Evolutionary conservation across 2,888 invertebrate species (phyloP).

Genomic region (Heteropelma amictum): DNA sequence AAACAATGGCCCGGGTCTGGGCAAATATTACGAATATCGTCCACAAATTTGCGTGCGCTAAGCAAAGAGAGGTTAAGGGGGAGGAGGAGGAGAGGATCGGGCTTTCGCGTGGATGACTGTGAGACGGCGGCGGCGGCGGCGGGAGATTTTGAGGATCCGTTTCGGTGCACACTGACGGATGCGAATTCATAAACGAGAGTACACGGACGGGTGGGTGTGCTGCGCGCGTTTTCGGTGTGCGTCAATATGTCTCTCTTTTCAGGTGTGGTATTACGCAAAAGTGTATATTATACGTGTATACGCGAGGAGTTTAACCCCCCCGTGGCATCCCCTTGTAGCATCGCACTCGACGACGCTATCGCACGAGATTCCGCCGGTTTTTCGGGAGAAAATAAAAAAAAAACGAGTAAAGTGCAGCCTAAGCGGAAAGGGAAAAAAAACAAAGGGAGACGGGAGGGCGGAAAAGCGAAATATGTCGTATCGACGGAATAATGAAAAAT

Average conservation of each 20-base stretch:
- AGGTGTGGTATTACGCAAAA: slow-evolving; percentile 40
- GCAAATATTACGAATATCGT: slow-evolving; percentile 74
- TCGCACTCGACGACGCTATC: slow-evolving; percentile 32
- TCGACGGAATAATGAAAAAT: slow-evolving; percentile 48
- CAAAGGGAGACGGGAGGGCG: slow-evolving; percentile 55
- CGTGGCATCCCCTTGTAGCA: not conserved
- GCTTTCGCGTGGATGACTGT: slow-evolving; percentile 34
- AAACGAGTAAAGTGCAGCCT: slow-evolving; percentile 55
- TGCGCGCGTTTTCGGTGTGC: slow-evolving; percentile 64
- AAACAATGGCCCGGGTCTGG: slow-evolving; percentile 72
- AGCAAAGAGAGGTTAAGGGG: slow-evolving; percentile 55
- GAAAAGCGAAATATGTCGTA: slow-evolving; percentile 25
- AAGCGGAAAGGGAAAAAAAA: slow-evolving; percentile 43
- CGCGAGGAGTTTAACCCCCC: slow-evolving; percentile 20
- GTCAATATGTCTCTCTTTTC: slow-evolving; percentile 62
- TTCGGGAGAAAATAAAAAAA: slow-evolving; percentile 41
- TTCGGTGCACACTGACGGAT: slow-evolving; percentile 29
- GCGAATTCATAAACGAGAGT: slow-evolving; percentile 32
- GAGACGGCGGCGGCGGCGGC: slow-evolving; percentile 48
- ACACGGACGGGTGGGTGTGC: slow-evolving; percentile 46
- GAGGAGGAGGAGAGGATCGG: slow-evolving; percentile 20
- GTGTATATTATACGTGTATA: slow-evolving; percentile 21
- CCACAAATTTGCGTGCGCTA: slow-evolving; percentile 73
- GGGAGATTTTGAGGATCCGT: slow-evolving; percentile 47
- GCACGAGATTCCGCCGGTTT: slow-evolving; percentile 35